Base-by-base conservation (phyloP, 2,113 vertebrate genomes). In the Engraulis encrasicolus region DNA sequence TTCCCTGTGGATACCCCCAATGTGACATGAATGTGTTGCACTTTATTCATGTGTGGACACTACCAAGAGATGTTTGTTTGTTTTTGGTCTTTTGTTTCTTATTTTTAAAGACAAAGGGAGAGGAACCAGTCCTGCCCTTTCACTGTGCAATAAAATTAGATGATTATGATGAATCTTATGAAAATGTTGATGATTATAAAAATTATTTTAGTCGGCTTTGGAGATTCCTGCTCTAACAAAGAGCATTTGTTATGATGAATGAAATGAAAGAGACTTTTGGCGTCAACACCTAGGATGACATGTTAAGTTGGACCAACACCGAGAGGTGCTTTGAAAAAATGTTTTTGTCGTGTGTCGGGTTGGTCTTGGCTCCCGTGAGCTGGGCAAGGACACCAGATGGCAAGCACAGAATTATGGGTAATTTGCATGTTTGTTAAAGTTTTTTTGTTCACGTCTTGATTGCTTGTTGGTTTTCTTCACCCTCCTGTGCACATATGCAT, bases 21-120 rank as follows among this genome's bases (percentile, higher is more conserved):
- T 77, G 2, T 82, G 50, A 78, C 58, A 78, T 50, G 50, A 83
- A 88, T 80, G 66, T 83, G 40, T 74, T 83, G 86, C 83, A 85
- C 83, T 85, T 89, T 89, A 87, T 50, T 54, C 37, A 81, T 71
- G 66, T 50, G 77, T 78, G 71, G 66, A 82, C 61, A 50, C 54
- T 78, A 54, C 37, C 20, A 81, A 20, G 50, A 74, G 27, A 36
- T 31, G 1, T 34, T 12, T 74, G 31, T 74, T 34, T 71, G n/a
- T n/a, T n/a, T n/a, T n/a, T n/a, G n/a, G n/a, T n/a, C n/a, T n/a
- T n/a, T n/a, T n/a, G n/a, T n/a, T n/a, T n/a, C n/a, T n/a, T 9
- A 27, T 66, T 66, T 31, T 1, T 15, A 31, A 66, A 66, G n/a
- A n/a, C 9, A 45, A 45, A 74, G 66, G 66, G 27, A 12, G 61